Evolutionary conservation across 1,140 invertebrate species (phyloP).

Genomic region (Acromyrmex charruanus): DNA sequence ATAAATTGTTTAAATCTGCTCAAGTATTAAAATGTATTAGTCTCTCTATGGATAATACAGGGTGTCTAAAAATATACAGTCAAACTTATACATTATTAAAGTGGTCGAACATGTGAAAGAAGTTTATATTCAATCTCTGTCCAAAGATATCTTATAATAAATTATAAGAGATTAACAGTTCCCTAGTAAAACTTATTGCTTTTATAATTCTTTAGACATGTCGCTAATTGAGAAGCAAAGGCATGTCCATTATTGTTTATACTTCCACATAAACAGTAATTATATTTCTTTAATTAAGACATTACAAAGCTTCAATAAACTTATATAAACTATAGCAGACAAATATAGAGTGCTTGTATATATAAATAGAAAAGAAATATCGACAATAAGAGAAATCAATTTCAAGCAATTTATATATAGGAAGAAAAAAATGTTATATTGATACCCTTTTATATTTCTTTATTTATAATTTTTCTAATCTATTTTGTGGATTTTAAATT

Average conservation of each 20-base stretch:
- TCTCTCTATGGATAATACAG: conserved; percentile 50
- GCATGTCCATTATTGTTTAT: conserved; percentile 22
- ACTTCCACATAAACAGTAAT: conserved; percentile 2
- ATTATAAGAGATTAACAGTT: not conserved
- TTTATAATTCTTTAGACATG: conserved; percentile 23
- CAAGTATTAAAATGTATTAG: conserved; percentile 13
- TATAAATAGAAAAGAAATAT: conserved; percentile 43
- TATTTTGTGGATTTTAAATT: conserved; percentile 24
- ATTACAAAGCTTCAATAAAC: conserved; percentile 5
- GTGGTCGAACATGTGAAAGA: conserved; percentile 21
- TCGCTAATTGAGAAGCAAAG: conserved; percentile 24
- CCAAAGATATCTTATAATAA: conserved; percentile 14
- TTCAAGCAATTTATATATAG: conserved; percentile 57
- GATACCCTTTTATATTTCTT: conserved; percentile 33
- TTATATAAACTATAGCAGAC: conserved; percentile 39
- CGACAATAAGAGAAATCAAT: conserved; percentile 60
- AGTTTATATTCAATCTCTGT: conserved; percentile 38
- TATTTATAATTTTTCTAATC: conserved; percentile 30
- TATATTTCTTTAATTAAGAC: conserved; percentile 38
- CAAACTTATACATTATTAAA: conserved; percentile 33
- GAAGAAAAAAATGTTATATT: conserved; percentile 20
- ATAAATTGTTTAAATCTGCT: conserved; percentile 19
- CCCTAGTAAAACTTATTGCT: not conserved
- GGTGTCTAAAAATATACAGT: conserved; percentile 41
- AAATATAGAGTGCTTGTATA: conserved; percentile 50